phyloP scores from a whole-genome alignment of 2,797 vertebrate species.

The Margarornis squamiger region DNA sequence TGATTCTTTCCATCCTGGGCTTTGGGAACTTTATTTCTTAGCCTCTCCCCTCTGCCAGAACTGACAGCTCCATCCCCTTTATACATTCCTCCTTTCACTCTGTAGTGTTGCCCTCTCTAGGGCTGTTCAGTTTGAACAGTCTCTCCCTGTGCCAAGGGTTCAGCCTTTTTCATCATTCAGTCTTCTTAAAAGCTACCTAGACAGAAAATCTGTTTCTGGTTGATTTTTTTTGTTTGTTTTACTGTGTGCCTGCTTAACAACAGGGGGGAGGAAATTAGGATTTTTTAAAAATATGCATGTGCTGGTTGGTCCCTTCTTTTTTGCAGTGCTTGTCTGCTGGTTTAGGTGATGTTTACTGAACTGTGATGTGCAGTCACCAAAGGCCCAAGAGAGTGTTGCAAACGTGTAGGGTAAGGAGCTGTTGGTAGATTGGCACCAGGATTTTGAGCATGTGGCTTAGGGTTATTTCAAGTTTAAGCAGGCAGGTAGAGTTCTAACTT shows the following conservation, averaged over 20 bases:
- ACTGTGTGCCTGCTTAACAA: background rate
- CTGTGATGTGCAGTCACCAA: fast-evolving
- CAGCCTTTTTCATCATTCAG: background rate
- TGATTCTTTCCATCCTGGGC: background rate
- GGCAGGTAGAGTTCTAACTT: background rate
- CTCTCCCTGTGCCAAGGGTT: background rate
- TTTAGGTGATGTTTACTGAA: background rate
- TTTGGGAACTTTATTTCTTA: background rate
- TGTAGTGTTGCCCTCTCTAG: background rate
- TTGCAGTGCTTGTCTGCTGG: background rate
- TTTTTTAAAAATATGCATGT: fast-evolving
- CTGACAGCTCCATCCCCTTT: background rate
- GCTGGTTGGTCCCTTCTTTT: background rate
- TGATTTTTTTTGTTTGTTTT: background rate
- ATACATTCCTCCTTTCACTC: background rate
- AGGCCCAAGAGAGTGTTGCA: background rate
- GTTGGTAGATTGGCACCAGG: background rate
- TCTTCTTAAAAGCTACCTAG: background rate
- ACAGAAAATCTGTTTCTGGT: background rate
- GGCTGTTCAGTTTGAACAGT: background rate
- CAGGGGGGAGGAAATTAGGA: background rate
- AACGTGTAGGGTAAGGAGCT: background rate
- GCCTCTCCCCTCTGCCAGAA: background rate
- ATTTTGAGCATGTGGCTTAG: background rate
- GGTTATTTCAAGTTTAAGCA: background rate